Evolutionary conservation across 2,113 vertebrate species (phyloP), one percentile per base, ranked within the genome.

Genomic region (Notiomystis cincta): DNA sequence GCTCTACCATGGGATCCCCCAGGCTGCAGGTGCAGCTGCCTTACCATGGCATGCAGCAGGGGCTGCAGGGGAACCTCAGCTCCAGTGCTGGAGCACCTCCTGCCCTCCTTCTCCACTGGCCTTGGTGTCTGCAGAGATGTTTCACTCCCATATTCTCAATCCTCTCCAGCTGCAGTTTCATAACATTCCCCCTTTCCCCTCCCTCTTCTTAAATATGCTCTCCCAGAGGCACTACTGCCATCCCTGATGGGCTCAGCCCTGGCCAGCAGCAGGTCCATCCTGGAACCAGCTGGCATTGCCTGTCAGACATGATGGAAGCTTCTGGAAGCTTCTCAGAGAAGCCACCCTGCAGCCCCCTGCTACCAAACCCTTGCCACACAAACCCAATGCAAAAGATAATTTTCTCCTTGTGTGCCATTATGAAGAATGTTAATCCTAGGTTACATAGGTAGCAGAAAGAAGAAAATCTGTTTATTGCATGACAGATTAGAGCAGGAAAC

Each of bases 391-490:
- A 25, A 35, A n/a, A 61, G 3, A 38, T 58, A 75, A 31, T 57
- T 56, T 58, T 37, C 33, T 16, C 6, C 13, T 83, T 5, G 1
- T 71, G 8, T 53, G 62, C 15, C 22, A 4, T 48, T 84, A 27
- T 14, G 22, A 82, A 73, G 9, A 64, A 56, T 60, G 20, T 35
- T 82, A 90, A 72, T 81, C 64, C 33, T 47, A 48, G 19, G 44
- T 58, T 78, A 31, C n/a, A 58, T 1, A 65, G 65, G 44, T 67
- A 67, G 9, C 13, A 88, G 76, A 81, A 73, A 65, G 17, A 84
- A 64, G 40, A 89, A 91, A 90, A 84, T 51, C 38, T 92, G 17
- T 56, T 91, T 93, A 60, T 78, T 48, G 31, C n/a, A 61, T 84
- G 51, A 82, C 28, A 82, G 77, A 75, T 58, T 75, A 87, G 19